phyloP scores from a whole-genome alignment of 2,797 vertebrate genomes.

The Neosilurus mollespiculum region DNA sequence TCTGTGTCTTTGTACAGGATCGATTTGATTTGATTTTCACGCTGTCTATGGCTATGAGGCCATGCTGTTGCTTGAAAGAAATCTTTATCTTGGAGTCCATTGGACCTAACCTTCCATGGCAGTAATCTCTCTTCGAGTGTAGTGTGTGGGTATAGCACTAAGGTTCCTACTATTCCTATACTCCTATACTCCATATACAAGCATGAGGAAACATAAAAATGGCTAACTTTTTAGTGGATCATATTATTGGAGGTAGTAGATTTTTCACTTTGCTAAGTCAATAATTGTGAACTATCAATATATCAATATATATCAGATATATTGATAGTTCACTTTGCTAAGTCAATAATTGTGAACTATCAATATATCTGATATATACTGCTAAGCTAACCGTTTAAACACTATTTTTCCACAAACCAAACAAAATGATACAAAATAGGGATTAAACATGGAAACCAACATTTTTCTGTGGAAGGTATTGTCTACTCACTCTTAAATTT shows the following conservation, averaged over 20 bases:
- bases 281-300: not conserved
- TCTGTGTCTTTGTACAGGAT: conserved; percentile 47
- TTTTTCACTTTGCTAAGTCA: not conserved
- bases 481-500: not conserved
- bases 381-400: not conserved
- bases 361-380: not conserved
- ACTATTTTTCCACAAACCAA: not conserved
- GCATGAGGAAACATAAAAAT: conserved; percentile 6
- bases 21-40: conserved; percentile 48
- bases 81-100: conserved; percentile 36
- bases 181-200: not conserved
- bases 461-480: not conserved
- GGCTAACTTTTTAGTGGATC: not conserved
- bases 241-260: not conserved
- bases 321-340: not conserved
- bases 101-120: conserved; percentile 25
- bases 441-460: not conserved
- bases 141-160: not conserved
- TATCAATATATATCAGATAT: too few species aligned
- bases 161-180: not conserved
- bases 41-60: conserved; percentile 32
- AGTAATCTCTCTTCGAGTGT: conserved; percentile 24
- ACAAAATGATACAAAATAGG: not conserved
- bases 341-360: not conserved
- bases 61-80: conserved; percentile 18